Conservation (phyloP, 2,113 vertebrate genomes). For the Ictalurus furcatus region DNA sequence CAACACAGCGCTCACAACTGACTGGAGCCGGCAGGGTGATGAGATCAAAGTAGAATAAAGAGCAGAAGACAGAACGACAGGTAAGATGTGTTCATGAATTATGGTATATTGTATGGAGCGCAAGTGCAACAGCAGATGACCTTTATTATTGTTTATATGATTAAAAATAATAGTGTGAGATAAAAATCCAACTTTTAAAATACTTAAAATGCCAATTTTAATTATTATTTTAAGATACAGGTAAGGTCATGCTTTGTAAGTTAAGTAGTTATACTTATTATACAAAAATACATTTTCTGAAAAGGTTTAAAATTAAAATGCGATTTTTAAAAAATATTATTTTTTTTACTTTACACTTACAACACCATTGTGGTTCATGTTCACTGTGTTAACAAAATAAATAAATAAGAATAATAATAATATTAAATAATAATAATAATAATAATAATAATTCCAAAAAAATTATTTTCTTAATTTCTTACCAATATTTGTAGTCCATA, state of each 20-base stretch:
- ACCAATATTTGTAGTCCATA: neutral
- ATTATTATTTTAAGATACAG: neutral
- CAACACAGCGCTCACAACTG: neutral
- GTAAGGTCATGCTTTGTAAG: neutral
- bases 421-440: too few relatives aligned
- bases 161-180: neutral
- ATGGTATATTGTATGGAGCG: neutral
- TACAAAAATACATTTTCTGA: neutral
- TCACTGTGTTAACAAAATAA: neutral
- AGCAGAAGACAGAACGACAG: neutral
- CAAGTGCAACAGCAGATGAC: neutral
- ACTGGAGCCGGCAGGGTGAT: neutral
- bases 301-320: neutral
- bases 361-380: neutral
- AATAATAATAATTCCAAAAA: neutral
- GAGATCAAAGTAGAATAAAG: neutral
- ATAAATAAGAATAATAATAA: neutral
- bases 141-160: neutral
- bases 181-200: neutral
- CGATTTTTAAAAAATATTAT: too few relatives aligned
- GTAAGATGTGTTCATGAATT: slow-evolving; percentile 1
- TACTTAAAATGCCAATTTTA: neutral
- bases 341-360: neutral
- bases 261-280: neutral
- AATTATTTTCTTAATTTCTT: neutral